Percentiles rank a stretch among this genome's conserved stretches.
These are phyloP conservation scores for Amphipyra tragopoginis DNA, from an alignment of 2,888 invertebrate species.

Conservation along the genomic window DNA sequence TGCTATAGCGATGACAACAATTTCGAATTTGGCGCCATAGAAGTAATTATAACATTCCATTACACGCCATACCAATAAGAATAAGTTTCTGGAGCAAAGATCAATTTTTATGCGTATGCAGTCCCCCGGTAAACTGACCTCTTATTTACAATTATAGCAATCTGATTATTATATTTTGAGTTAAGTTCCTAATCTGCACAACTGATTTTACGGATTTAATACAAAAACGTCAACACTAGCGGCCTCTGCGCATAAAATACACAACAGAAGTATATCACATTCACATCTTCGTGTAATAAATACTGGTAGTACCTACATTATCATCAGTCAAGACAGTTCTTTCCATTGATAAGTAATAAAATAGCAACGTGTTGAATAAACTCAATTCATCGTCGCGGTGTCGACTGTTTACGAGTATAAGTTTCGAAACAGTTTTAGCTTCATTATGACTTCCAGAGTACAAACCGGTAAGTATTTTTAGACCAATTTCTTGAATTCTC, in stretches of 20 bases:
- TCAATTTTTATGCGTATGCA: conserved; percentile 10
- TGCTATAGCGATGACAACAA: conserved; percentile 41
- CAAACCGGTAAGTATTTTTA: conserved; percentile 73
- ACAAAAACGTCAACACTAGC: too few relatives aligned
- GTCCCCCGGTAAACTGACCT: conserved; percentile 27
- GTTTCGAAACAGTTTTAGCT: neutral
- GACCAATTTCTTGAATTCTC: conserved; percentile 23
- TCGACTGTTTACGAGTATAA: neutral
- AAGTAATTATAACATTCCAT: conserved; percentile 18
- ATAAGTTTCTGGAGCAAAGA: too few relatives aligned
- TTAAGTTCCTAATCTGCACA: too few relatives aligned
- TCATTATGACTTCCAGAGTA: conserved; percentile 69
- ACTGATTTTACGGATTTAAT: too few relatives aligned
- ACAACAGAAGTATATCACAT: too few relatives aligned
- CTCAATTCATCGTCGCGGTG: neutral
- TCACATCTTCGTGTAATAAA: too few relatives aligned
- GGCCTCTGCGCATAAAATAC: too few relatives aligned
- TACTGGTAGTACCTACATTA: too few relatives aligned
- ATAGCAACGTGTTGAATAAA: too few relatives aligned
- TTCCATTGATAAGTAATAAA: too few relatives aligned
- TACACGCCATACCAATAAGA: neutral
- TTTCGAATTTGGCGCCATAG: conserved; percentile 38
- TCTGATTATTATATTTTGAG: too few relatives aligned
- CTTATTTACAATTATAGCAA: neutral
- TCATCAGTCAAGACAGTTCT: too few relatives aligned